Conservation (phyloP, 2,888 invertebrate genomes). For the Linnaemya tessellans region DNA sequence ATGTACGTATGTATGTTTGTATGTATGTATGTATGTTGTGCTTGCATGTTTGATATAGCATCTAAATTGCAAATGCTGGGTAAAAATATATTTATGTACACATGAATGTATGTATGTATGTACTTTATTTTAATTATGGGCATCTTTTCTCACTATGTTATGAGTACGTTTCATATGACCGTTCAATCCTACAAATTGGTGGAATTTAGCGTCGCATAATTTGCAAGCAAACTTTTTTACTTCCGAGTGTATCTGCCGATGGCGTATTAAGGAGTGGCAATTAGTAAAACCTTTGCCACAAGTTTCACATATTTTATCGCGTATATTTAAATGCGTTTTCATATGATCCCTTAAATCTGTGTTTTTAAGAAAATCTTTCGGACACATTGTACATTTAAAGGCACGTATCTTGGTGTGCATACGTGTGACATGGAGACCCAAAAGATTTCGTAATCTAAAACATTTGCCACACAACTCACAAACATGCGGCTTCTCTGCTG, state of each 20-base stretch:
- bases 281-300: constrained; percentile 80
- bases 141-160: constrained; percentile 73
- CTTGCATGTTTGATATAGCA: too few species aligned
- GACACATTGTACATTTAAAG: constrained; percentile 74
- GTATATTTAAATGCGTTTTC: constrained; percentile 79
- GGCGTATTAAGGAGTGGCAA: constrained; percentile 78
- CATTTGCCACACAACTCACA: constrained; percentile 79
- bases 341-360: constrained; percentile 78
- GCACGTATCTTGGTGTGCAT: constrained; percentile 72
- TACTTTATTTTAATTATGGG: constrained; percentile 38
- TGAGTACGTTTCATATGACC: constrained; percentile 80
- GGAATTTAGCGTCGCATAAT: constrained; percentile 78
- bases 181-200: constrained; percentile 80
- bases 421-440: constrained; percentile 75
- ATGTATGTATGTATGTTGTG: too few species aligned
- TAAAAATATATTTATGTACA: not conserved
- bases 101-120: not conserved
- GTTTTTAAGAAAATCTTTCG: constrained; percentile 77
- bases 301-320: constrained; percentile 79
- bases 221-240: constrained; percentile 79
- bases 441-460: constrained; percentile 76
- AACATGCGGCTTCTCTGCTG: constrained; percentile 76
- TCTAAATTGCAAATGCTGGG: too few species aligned
- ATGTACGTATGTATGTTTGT: too few species aligned
- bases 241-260: constrained; percentile 79